Base-by-base conservation (phyloP, 2,113 vertebrate species). In the Alligator mississippiensis region DNA sequence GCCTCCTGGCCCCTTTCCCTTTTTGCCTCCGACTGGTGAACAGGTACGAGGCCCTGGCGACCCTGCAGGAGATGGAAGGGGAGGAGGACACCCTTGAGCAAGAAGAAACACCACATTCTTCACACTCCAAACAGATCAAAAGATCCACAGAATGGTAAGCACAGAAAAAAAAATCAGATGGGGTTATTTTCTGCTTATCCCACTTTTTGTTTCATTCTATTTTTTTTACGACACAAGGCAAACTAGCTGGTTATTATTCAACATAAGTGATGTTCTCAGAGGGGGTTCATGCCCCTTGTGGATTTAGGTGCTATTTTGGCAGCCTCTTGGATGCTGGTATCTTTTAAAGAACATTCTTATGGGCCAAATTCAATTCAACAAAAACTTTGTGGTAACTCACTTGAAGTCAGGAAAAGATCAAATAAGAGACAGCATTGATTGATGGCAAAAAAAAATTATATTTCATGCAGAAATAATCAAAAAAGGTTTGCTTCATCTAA, bases 251-350 rank as follows among this genome's bases (percentile, higher is more conserved):
- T 25, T 7, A 34, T 55, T 24, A 14, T 2, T 89, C 58, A 1
- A 17, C 9, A 4, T 10, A 11, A 21, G 11, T 22, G 6, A 72
- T 19, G 17, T 68, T 28, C 57, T 17, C 21, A 4, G 18, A 12
- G 22, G 90, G 8, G 62, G 38, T 47, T 66, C n/a, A 64, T 16
- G 28, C 30, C 61, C 54, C 2, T 3, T 64, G 58, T 61, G 21
- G 13, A 30, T 19, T 1, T n/a, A 5, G 5, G 17, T 1, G 1
- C 58, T 34, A 55, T 25, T 34, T 60, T 34, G 3, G 59, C 30
- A 9, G 25, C 11, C 5, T 58, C 30, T 0, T 2, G 2, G 0
- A 14, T 5, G 1, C 18, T 11, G 21, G 2, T 19, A 0, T 3
- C 16, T 13, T 58, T 60, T 18, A 18, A 60, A 17, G 55, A 72